phyloP scores from a whole-genome alignment of 2,888 invertebrate genomes.

The Drosophila quinaria region DNA sequence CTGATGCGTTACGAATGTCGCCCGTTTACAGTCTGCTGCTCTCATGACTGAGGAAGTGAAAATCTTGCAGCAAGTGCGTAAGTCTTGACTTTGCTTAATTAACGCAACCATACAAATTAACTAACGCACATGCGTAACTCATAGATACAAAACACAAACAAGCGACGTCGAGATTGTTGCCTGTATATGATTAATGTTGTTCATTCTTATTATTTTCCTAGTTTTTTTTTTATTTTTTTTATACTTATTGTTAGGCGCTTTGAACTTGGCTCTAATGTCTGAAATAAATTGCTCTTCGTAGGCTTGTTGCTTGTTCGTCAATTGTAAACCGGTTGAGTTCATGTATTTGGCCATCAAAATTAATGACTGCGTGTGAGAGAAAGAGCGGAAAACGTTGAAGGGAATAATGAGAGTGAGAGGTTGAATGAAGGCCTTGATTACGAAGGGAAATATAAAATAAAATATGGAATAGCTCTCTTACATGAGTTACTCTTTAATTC shows the following conservation, averaged over 20 bases:
- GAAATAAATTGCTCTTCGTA: slow-evolving; percentile 46
- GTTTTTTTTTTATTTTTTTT: slow-evolving; percentile 8
- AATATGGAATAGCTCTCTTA: neutral
- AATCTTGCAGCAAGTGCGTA: slow-evolving; percentile 51
- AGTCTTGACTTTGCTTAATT: slow-evolving; percentile 62
- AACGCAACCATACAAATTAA: slow-evolving; percentile 72
- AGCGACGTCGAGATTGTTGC: slow-evolving; percentile 29
- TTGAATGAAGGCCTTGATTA: slow-evolving; percentile 24
- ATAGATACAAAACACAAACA: slow-evolving; percentile 9
- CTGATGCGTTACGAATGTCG: slow-evolving; percentile 55
- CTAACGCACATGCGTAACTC: slow-evolving; percentile 77
- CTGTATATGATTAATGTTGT: slow-evolving; percentile 63
- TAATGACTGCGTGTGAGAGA: slow-evolving; percentile 24
- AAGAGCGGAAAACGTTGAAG: neutral
- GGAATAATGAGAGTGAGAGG: slow-evolving; percentile 1
- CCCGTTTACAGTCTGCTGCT: slow-evolving; percentile 49
- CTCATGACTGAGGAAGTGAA: slow-evolving; percentile 22
- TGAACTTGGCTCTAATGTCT: slow-evolving; percentile 58
- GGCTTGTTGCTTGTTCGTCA: slow-evolving; percentile 35
- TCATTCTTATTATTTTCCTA: slow-evolving; percentile 29
- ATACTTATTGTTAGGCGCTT: slow-evolving; percentile 22
- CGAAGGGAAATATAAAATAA: neutral
- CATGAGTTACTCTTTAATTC: neutral
- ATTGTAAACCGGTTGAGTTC: slow-evolving; percentile 66
- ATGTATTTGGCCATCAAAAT: slow-evolving; percentile 50